These are phyloP conservation scores for Sinocyclocheilus rhinocerous DNA, from an alignment of 2,113 vertebrate genomes.

Conservation along the genomic window DNA sequence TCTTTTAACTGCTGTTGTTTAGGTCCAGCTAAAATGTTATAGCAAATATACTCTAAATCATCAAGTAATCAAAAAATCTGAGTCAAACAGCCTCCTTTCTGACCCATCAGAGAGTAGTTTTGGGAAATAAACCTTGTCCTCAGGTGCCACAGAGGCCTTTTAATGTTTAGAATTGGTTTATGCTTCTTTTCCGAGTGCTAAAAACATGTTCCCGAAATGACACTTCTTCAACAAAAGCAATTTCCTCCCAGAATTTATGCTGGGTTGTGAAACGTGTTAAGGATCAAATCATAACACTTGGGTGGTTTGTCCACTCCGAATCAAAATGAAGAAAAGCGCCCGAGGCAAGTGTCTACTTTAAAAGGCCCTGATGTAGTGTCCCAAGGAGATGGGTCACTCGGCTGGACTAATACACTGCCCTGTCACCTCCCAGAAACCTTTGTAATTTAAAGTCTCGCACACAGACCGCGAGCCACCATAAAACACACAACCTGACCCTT, in stretches of 20 bases:
- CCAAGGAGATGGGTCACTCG: constrained; percentile 81
- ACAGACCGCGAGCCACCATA: constrained; percentile 47
- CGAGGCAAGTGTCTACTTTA: constrained; percentile 80
- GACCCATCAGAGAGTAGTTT: constrained; percentile 72
- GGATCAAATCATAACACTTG: constrained; percentile 77
- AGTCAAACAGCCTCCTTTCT: constrained; percentile 47
- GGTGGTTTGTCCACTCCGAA: constrained; percentile 78
- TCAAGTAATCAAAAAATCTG: constrained; percentile 57
- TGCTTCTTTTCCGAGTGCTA: constrained; percentile 71
- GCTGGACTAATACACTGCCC: constrained; percentile 89
- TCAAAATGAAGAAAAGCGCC: constrained; percentile 84
- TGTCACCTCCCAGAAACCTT: constrained; percentile 82
- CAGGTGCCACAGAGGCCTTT: constrained; percentile 51
- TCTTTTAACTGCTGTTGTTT: constrained; percentile 56
- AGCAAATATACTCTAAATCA: constrained; percentile 59
- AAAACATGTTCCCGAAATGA: constrained; percentile 67
- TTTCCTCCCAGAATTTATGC: constrained; percentile 79
- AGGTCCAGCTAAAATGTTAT: constrained; percentile 49
- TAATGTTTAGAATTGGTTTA: constrained; percentile 69
- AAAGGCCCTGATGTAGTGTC: constrained; percentile 83
- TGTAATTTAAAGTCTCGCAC: constrained; percentile 81
- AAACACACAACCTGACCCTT: constrained; percentile 66
- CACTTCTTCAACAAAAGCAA: constrained; percentile 73
- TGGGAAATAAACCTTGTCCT: constrained; percentile 71
- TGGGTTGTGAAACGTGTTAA: constrained; percentile 74